phyloP scores from a whole-genome alignment of 2,797 vertebrate genomes.

The Thripadectes ignobilis region DNA sequence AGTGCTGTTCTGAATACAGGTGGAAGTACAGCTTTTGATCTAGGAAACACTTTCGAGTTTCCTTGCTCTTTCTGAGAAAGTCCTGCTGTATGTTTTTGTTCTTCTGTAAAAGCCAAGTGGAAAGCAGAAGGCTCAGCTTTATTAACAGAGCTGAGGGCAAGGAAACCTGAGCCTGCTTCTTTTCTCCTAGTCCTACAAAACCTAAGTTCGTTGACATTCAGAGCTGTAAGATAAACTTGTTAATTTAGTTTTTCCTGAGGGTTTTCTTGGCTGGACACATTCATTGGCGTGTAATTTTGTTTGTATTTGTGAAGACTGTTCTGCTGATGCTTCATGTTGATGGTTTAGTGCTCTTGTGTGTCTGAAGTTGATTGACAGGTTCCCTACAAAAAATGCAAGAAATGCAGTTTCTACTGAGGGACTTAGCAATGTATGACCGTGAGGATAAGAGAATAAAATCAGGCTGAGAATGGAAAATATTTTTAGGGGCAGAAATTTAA shows the following conservation, averaged over 20 bases:
- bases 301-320: constrained; percentile 20
- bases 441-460: background rate
- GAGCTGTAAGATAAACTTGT: background rate
- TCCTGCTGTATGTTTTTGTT: background rate
- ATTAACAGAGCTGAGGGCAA: background rate
- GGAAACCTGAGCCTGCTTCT: background rate
- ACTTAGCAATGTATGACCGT: background rate
- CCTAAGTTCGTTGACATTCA: background rate
- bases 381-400: constrained; percentile 28
- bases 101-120: background rate
- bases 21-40: constrained; percentile 23
- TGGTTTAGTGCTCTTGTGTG: constrained; percentile 41
- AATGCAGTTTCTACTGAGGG: background rate
- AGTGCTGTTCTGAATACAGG: background rate
- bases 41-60: background rate
- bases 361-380: constrained; percentile 23
- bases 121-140: constrained; percentile 6
- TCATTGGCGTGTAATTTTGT: background rate
- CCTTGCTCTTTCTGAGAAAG: background rate
- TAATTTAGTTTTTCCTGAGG: background rate
- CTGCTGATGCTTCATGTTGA: constrained; percentile 9
- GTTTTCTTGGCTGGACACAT: background rate
- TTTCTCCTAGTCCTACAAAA: background rate
- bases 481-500: background rate
- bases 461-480: background rate